Evolutionary conservation across 2,113 vertebrate genomes (phyloP).

Genomic region (Bubo bubo): DNA sequence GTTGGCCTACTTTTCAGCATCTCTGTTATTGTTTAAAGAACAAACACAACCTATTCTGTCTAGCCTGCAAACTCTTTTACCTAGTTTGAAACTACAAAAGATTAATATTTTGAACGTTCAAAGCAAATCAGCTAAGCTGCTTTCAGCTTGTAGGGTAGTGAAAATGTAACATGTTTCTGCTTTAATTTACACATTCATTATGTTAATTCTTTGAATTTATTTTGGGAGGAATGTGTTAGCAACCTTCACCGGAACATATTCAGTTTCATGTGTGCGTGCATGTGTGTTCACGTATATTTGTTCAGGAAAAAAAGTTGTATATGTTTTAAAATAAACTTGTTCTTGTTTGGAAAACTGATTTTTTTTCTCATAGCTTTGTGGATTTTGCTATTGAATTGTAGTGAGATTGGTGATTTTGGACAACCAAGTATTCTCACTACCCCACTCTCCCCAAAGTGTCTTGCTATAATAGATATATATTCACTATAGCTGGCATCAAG

Average conservation of each 20-base stretch:
- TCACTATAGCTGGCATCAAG: background rate
- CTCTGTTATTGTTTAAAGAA: background rate
- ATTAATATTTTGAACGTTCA: conserved; percentile 35
- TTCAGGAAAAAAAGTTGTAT: background rate
- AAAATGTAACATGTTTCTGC: conserved; percentile 41
- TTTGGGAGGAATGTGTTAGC: conserved; percentile 23
- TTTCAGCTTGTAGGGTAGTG: conserved; percentile 2
- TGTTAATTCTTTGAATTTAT: conserved; percentile 56
- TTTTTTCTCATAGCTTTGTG: background rate
- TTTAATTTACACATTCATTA: conserved; percentile 48
- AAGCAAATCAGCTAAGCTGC: conserved; percentile 23
- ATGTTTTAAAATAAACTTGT: background rate
- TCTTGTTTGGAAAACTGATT: background rate
- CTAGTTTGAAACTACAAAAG: background rate
- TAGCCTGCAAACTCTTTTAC: background rate
- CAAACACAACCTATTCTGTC: background rate
- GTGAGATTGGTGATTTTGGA: background rate
- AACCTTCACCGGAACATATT: background rate
- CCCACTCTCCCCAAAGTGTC: background rate
- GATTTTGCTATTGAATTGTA: background rate
- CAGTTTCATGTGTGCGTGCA: background rate
- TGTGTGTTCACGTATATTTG: background rate
- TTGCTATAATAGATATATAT: background rate
- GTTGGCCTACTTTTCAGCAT: conserved; percentile 13
- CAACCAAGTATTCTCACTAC: background rate